A percentile compares a stretch with the other conserved stretches of the same genome.
These are phyloP conservation scores for Neolamprologus ventralis DNA, from an alignment of 2,113 vertebrate species.

Conservation along the genomic window DNA sequence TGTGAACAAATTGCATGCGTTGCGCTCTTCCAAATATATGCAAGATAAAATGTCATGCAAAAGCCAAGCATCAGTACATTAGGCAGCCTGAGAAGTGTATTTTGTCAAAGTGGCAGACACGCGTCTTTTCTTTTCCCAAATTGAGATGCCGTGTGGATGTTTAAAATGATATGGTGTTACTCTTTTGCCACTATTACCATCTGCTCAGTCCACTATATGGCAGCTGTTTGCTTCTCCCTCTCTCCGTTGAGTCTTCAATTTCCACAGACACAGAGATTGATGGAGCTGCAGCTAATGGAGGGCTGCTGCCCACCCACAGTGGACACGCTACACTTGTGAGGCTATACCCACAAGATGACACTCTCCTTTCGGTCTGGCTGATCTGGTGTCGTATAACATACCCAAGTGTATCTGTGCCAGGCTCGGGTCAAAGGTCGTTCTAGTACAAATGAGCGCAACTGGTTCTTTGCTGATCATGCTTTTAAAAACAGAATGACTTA, in stretches of 20 bases:
- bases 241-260: constrained; percentile 40
- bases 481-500: background rate
- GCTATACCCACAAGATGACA: constrained; percentile 9
- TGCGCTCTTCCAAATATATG: background rate
- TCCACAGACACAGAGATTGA: constrained; percentile 27
- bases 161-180: constrained; percentile 39
- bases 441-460: background rate
- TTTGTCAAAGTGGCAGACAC: background rate
- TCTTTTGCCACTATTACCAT: constrained; percentile 39
- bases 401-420: constrained; percentile 35
- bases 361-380: background rate
- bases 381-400: constrained; percentile 19
- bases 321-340: constrained; percentile 8
- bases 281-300: constrained; percentile 21
- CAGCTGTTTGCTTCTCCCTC: constrained; percentile 49
- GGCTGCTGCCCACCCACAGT: constrained; percentile 16
- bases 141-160: constrained; percentile 9
- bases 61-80: background rate
- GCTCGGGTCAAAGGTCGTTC: constrained; percentile 24
- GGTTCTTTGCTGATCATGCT: background rate
- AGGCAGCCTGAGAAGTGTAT: background rate
- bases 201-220: constrained; percentile 38
- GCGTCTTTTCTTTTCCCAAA: background rate
- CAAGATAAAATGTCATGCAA: background rate
- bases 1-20: background rate